Base-by-base conservation (phyloP, 2,888 invertebrate genomes). In the Adelognathus sp. region DNA sequence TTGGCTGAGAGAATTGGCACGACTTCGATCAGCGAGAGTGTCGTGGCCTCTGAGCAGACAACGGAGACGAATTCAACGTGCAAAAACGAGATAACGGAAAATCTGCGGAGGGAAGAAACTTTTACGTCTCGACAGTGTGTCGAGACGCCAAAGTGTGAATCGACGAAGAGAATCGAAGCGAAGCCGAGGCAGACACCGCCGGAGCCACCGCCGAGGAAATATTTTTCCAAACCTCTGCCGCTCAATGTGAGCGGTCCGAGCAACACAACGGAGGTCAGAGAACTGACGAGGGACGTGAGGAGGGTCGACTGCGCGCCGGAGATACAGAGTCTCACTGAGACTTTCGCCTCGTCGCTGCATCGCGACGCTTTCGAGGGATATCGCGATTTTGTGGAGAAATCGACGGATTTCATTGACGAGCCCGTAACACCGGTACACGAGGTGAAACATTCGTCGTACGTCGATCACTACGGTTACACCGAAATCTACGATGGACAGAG, bases 201-300 rank as follows among this genome's bases (percentile, higher is more conserved):
- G 6, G 92, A 93, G 75, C 93, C 93, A 1, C 92, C 92, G 6
- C 93, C 93, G 3, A 92, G 93, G 0, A 93, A 92, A 71, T 92
- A 88, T 76, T 86, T 90, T 58, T 86, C 90, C 24, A 90, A 90
- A 54, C 85, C 86, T 18, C 76, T 86, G 60, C 85, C 86, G n/a
- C 58, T 84, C 1, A 84, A 84, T 71, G 66, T 83, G 6, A 80
- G 66, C 24, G 50, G 31, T 16, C 29, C 73, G 27, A 14, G 52
- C 11, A 61, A 63, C 21, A 58, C 77, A 18, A 46, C 77, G 4
- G 81, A 82, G 9, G 24, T 54, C 27, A 83, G 80, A 18, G 87
- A 87, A 11, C 85, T 81, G 21, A 83, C 83, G 2, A 82, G 82
- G 1, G 76, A 66, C 80, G 11, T 84, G 75, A 54, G 79, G 79